Evolutionary conservation across 2,113 vertebrate species (phyloP), one percentile per base, ranked within the genome.

Genomic region (Percina caprodes): DNA sequence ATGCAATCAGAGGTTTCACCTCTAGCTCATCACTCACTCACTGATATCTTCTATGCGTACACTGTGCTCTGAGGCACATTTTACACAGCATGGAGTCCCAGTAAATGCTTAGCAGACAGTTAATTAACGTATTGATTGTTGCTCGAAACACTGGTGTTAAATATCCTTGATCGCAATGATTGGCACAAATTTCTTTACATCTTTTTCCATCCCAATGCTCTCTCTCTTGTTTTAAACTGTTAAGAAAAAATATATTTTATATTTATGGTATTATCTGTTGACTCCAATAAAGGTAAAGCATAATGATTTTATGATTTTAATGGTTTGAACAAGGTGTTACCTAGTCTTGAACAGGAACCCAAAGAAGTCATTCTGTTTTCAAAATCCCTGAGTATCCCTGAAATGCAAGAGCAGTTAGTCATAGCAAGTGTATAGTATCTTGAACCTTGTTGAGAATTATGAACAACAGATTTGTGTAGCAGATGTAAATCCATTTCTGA

Each of bases 51-150:
- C 70, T 62, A 16, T 82, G 63, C 66, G 61, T 69, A 60, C 12
- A 67, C 12, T 81, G 69, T 79, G 52, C 60, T 72, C 30, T 0
- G n/a, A 61, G 72, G 61, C 6, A 45, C 42, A 55, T 78, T 84
- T 69, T 5, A 61, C 71, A 49, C 86, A 91, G 84, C 21, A 55
- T 70, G 86, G 45, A 67, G 19, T 66, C 5, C 3, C 54, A 58
- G 39, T 70, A 79, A 85, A 55, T 55, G 56, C 61, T 61, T 0
- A 0, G 7, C 33, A 73, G 24, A 82, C 18, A 14, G 68, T 30
- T 75, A 35, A 66, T 89, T 86, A 82, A 82, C 73, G 73, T 84
- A 54, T 52, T 84, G 74, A 88, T 84, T 55, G 84, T 42, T 72
- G 56, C 52, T 74, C 2, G 13, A 46, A 74, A 74, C 59, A 61